Conservation (phyloP, 2,113 vertebrate genomes). For the Aphyosemion australe region DNA sequence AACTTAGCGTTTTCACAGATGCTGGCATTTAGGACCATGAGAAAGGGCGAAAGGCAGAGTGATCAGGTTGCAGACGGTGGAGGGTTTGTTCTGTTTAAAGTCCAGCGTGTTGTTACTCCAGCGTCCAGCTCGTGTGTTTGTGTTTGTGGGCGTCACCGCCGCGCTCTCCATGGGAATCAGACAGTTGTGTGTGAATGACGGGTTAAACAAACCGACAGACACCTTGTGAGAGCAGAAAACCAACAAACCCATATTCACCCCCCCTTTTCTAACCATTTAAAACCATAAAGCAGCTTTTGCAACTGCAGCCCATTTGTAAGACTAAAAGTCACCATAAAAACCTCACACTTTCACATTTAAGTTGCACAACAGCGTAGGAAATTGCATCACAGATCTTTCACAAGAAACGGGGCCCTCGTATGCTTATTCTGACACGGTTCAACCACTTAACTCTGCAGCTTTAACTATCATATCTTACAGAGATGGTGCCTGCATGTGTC, state of each 20-base stretch:
- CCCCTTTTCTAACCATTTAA: background rate
- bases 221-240: conserved; percentile 10
- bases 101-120: conserved; percentile 6
- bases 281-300: background rate
- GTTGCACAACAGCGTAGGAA: conserved; percentile 46
- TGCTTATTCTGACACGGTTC: conserved; percentile 35
- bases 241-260: background rate
- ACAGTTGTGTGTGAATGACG: conserved; percentile 40
- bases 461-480: conserved; percentile 24
- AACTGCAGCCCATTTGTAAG: conserved; percentile 1
- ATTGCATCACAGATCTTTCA: conserved; percentile 39
- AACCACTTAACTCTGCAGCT: conserved; percentile 42
- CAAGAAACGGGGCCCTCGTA: conserved; percentile 20
- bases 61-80: conserved; percentile 49
- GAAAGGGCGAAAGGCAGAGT: conserved; percentile 36
- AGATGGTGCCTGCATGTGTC: conserved; percentile 6
- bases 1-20: conserved; percentile 73
- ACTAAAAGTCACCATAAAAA: background rate
- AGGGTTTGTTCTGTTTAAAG: conserved; percentile 28
- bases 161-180: too few relatives aligned
- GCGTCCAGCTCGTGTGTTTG: conserved; percentile 31
- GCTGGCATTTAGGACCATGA: conserved; percentile 63
- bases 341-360: conserved; percentile 19
- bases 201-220: conserved; percentile 49
- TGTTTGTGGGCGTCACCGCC: conserved; percentile 4